Conservation (phyloP, 2,797 vertebrate species). For the Allobates femoralis region DNA sequence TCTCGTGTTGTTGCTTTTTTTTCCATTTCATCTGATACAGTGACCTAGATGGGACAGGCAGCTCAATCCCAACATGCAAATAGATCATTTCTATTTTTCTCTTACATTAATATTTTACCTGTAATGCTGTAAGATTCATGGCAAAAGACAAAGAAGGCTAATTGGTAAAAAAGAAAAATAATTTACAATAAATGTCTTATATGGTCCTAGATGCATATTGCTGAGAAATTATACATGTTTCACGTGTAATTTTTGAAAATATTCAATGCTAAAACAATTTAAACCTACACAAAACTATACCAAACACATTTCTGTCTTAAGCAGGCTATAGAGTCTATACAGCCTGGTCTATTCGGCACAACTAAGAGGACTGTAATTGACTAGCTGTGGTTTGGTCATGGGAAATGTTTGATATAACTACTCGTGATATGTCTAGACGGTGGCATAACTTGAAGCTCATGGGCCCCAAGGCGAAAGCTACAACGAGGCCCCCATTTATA, state of each 20-base stretch:
- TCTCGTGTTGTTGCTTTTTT: conserved; percentile 28
- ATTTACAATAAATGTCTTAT: neutral
- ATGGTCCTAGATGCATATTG: neutral
- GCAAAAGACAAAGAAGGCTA: neutral
- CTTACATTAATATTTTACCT: neutral
- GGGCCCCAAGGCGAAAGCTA: too few species aligned
- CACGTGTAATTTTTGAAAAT: too few species aligned
- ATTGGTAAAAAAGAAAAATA: neutral
- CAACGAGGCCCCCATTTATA: too few species aligned
- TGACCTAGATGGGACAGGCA: conserved; percentile 74
- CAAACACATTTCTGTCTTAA: too few species aligned
- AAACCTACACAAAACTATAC: too few species aligned
- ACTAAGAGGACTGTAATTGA: neutral
- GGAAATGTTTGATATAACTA: neutral
- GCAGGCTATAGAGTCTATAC: neutral
- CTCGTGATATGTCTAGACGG: neutral
- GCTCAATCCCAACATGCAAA: conserved; percentile 59
- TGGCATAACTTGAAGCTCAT: too few species aligned
- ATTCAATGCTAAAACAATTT: too few species aligned
- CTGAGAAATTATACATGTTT: neutral
- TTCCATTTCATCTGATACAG: conserved; percentile 63
- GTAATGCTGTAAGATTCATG: too few species aligned
- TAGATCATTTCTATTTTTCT: conserved; percentile 1
- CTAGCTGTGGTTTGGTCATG: neutral
- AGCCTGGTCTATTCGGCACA: neutral